Evolutionary conservation across 2,113 vertebrate genomes (phyloP).

Genomic region (Microtus ochrogaster): DNA sequence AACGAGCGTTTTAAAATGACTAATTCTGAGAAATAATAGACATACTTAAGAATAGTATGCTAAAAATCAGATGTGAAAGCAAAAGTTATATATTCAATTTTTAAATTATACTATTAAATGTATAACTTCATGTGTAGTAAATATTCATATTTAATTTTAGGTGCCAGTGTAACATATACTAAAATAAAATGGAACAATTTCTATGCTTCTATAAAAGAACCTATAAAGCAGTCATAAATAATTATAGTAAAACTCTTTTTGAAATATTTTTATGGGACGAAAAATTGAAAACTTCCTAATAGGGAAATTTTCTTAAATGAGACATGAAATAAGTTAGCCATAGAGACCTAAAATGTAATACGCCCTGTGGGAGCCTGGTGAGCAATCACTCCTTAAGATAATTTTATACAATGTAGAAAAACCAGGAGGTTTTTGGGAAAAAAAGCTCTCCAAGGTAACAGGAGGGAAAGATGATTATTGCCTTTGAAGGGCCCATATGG

Average conservation of each 20-base stretch:
- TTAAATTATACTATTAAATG: slow-evolving; percentile 69
- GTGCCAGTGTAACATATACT: slow-evolving; percentile 65
- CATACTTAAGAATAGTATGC: slow-evolving; percentile 61
- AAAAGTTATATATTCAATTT: slow-evolving; percentile 70
- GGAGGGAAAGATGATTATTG: background rate
- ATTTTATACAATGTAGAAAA: slow-evolving; percentile 29
- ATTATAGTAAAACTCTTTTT: slow-evolving; percentile 71
- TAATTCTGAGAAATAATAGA: slow-evolving; percentile 61
- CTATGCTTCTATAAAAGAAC: slow-evolving; percentile 67
- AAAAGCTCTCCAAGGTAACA: background rate
- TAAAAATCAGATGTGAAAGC: slow-evolving; percentile 70
- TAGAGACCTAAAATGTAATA: slow-evolving; percentile 31
- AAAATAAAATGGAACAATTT: slow-evolving; percentile 75
- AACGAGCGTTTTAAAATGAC: slow-evolving; percentile 45
- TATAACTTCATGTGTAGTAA: slow-evolving; percentile 66
- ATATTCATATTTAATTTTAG: slow-evolving; percentile 77
- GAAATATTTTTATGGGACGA: slow-evolving; percentile 71
- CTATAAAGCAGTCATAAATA: slow-evolving; percentile 76
- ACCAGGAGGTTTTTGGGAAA: background rate
- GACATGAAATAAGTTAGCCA: slow-evolving; percentile 62
- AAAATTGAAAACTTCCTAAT: slow-evolving; percentile 77
- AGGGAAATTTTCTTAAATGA: slow-evolving; percentile 69
- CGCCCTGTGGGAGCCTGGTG: background rate
- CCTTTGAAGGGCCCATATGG: background rate
- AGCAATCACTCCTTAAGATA: slow-evolving; percentile 39